Percentiles rank a stretch among this genome's conserved stretches.
Evolutionary conservation across 2,113 vertebrate genomes (phyloP).

Genomic region (Dendrocopos noguchii): DNA sequence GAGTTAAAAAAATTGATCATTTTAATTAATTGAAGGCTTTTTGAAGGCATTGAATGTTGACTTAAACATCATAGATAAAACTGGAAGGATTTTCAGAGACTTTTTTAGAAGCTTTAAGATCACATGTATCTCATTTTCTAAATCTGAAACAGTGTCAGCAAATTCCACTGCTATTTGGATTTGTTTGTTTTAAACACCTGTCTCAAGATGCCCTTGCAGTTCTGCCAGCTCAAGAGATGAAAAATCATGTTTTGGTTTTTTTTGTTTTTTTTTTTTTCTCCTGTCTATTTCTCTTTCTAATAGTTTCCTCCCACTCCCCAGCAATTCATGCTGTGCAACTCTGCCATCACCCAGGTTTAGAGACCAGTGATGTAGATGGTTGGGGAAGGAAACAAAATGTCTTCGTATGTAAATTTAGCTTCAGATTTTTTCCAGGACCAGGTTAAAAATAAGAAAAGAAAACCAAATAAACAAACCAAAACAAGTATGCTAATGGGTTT

Average conservation of each 20-base stretch:
- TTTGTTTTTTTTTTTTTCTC: not conserved
- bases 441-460: too few species aligned
- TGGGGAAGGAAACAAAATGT: not conserved
- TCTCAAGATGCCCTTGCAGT: not conserved
- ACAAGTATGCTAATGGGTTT: not conserved
- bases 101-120: not conserved
- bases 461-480: fast-evolving
- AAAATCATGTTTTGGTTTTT: not conserved
- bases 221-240: not conserved
- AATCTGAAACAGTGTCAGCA: not conserved
- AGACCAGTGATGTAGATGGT: not conserved
- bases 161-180: not conserved
- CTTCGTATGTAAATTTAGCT: not conserved
- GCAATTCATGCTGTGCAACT: not conserved
- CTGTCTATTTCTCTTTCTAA: not conserved
- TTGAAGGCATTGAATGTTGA: not conserved
- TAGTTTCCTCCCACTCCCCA: not conserved
- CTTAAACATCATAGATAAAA: not conserved
- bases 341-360: not conserved
- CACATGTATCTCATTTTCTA: not conserved
- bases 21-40: not conserved
- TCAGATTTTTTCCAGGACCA: not conserved
- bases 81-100: not conserved
- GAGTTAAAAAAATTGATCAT: not conserved
- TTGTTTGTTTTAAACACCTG: not conserved